Percentiles rank a stretch among this genome's conserved stretches.
Evolutionary conservation across 2,888 invertebrate genomes (phyloP).

Genomic region (Brachypterus glaber): DNA sequence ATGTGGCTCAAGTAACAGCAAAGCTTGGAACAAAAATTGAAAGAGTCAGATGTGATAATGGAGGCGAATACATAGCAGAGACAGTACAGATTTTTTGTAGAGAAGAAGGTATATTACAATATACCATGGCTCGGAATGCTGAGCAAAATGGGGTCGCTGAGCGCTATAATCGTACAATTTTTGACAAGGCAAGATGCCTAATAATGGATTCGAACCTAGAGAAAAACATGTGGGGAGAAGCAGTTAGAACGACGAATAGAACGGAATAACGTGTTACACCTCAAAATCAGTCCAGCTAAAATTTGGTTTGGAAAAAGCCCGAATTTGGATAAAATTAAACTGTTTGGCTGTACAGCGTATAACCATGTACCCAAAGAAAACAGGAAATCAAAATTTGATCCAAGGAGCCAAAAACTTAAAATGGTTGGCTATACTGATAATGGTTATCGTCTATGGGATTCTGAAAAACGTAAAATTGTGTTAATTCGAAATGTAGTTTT

Average conservation of each 20-base stretch:
- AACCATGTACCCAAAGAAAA: not conserved
- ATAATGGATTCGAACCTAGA: conserved; percentile 4
- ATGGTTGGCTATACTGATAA: conserved; percentile 17
- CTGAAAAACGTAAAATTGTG: conserved; percentile 8
- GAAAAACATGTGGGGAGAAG: conserved; percentile 3
- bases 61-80: conserved; percentile 21
- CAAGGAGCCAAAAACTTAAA: conserved; percentile 12
- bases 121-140: conserved; percentile 7
- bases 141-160: conserved; percentile 12
- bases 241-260: not conserved
- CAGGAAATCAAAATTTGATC: conserved; percentile 11
- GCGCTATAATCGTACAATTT: conserved; percentile 18
- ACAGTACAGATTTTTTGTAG: conserved; percentile 4
- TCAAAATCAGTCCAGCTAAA: conserved; percentile 8
- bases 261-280: not conserved
- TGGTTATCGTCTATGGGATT: conserved; percentile 18
- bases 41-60: conserved; percentile 23
- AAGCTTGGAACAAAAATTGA: conserved; percentile 18
- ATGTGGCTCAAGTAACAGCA: conserved; percentile 12
- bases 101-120: conserved; percentile 8
- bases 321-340: conserved; percentile 2
- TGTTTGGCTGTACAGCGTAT: conserved; percentile 2
- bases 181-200: conserved; percentile 21
- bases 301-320: conserved; percentile 2
- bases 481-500: conserved; percentile 16